Evolutionary conservation across 2,888 invertebrate genomes (phyloP), one percentile per base, ranked within the genome.

Genomic region (Odontocolon sp.): DNA sequence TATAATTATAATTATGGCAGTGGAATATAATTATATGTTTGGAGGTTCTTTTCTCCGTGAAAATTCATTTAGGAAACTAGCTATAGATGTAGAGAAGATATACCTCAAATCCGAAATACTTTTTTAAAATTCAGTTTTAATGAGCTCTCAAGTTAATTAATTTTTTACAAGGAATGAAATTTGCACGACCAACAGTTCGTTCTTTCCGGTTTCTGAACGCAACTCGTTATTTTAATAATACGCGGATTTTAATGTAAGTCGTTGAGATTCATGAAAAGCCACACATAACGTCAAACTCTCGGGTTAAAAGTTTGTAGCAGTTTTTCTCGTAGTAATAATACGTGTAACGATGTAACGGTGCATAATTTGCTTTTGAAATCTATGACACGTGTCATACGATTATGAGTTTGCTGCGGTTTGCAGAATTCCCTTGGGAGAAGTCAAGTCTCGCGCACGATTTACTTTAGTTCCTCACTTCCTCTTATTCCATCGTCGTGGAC

Each of bases 341-440:
- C n/a, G n/a, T n/a, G n/a, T n/a, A n/a, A n/a, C n/a, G n/a, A n/a
- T n/a, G n/a, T n/a, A n/a, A n/a, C n/a, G n/a, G n/a, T n/a, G n/a
- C 14, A 28, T 33, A 47, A 45, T 63, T 63, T 33, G 47, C 33
- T 63, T 57, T 57, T 57, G 42, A 45, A 14, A 21, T n/a, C 16
- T 45, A 26, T 21, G 57, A 68, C 47, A 42, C 56, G 47, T 45
- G 23, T 68, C 38, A 45, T 36, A 26, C 45, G 45, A 57, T 57
- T 67, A 67, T 68, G 47, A 57, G 47, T 57, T 57, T 40, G 26
- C 31, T 21, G 54, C 38, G 57, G 23, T 63, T 47, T 18, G 47
- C 33, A 21, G 45, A 47, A 63, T 36, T 47, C 14, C 23, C 33
- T 31, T 16, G 31, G 18, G 61, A 3, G 31, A 31, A 63, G 33